Evolutionary conservation across 2,797 vertebrate genomes (phyloP), one percentile per base, ranked within the genome.

Genomic region (Hoplostethus mediterraneus): DNA sequence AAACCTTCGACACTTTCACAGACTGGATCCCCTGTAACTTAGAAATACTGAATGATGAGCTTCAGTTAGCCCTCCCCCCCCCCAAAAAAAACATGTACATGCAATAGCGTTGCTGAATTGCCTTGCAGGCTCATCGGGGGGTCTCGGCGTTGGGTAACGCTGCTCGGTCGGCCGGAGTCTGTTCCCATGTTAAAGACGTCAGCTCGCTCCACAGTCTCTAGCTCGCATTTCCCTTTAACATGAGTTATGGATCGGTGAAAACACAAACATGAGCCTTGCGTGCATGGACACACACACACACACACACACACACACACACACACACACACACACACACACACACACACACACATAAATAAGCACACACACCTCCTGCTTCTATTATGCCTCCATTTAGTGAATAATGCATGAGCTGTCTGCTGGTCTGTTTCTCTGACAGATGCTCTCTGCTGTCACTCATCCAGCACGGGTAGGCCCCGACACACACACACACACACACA

Each of bases 331-430:
- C 52, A 60, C 45, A 21, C 36, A 54, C 54, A 47, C 63, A 40
- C 66, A 14, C 52, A 40, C 48, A 47, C 54, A 57, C 52, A 57
- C 57, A 17, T 56, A 25, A 5, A 64, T 25, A 63, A 54, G 49
- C 61, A 14, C 57, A 55, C 36, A 47, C 38, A 28, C 71, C 71
- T 67, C 64, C 61, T 58, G 67, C 56, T 69, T 75, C 62, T 78
- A 77, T 80, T 68, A 75, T 82, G 63, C 49, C 67, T 77, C 74
- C 67, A 67, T 75, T 89, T 80, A 85, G 54, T 92, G 90, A 93
- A 92, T 93, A 91, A 93, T 93, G 86, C 55, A 92, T 91, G 90
- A 92, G 84, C 51, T 82, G 83, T 80, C 78, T 75, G 77, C 79
- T 56, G 3, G 63, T 67, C 83, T 73, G 73, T 76, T 82, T 75